Evolutionary conservation across 2,113 vertebrate genomes (phyloP).

Genomic region (Nothobranchius furzeri): DNA sequence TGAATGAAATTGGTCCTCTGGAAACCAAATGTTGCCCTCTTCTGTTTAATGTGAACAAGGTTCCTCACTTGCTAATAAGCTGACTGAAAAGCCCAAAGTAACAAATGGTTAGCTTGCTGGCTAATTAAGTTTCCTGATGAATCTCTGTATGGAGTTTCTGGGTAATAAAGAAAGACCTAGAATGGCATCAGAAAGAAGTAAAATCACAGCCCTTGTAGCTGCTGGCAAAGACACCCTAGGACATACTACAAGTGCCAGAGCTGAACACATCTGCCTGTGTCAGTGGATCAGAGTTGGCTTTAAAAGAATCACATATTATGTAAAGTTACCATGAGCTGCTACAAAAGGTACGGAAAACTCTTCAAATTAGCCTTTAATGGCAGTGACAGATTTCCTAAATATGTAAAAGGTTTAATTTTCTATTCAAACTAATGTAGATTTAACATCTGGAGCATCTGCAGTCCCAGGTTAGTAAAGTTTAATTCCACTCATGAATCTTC

Average conservation of each 20-base stretch:
- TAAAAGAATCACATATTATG: background rate
- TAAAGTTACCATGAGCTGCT: too few species aligned
- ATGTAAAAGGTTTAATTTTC: background rate
- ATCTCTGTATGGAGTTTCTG: background rate
- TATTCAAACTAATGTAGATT: background rate
- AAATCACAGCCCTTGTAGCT: background rate
- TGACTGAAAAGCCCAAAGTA: background rate
- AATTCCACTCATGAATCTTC: slow-evolving; percentile 7
- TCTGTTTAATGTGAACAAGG: background rate
- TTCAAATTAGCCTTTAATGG: background rate
- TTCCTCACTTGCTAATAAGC: background rate
- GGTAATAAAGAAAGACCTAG: background rate
- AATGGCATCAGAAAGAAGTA: slow-evolving; percentile 1
- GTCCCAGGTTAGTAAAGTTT: background rate
- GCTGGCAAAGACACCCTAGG: background rate
- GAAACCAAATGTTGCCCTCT: background rate
- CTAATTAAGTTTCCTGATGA: slow-evolving; percentile 2
- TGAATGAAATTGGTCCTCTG: background rate
- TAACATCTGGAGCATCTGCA: background rate
- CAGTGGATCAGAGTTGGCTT: background rate
- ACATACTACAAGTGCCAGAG: background rate
- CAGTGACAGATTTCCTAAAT: background rate
- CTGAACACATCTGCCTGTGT: background rate
- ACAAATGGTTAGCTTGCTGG: background rate
- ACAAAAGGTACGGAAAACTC: background rate